These are phyloP conservation scores for Ectemnius continuus DNA, from an alignment of 2,888 invertebrate genomes.

Conservation along the genomic window DNA sequence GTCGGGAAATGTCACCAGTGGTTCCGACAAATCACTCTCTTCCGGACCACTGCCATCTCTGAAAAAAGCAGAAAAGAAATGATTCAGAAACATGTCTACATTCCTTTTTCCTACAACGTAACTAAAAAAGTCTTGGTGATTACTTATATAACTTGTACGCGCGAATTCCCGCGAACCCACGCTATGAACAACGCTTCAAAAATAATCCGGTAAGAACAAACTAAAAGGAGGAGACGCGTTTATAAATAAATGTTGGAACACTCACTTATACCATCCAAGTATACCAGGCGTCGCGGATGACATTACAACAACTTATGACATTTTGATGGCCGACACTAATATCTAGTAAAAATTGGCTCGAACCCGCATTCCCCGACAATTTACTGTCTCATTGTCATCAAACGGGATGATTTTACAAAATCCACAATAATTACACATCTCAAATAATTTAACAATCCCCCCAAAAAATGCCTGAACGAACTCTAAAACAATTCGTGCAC, in stretches of 20 bases:
- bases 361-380: no score
- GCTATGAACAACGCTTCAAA: constrained; percentile 15
- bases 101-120: not conserved
- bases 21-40: constrained; percentile 79
- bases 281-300: no score
- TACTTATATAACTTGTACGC: not conserved
- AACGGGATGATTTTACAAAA: no score
- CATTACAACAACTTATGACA: no score
- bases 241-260: constrained; percentile 43
- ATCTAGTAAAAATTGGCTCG: no score
- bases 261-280: constrained; percentile 10
- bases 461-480: not conserved
- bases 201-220: constrained; percentile 28
- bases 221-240: constrained; percentile 32
- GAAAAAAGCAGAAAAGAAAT: not conserved
- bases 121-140: not conserved
- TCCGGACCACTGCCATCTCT: constrained; percentile 70
- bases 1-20: constrained; percentile 90
- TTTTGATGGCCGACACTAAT: no score
- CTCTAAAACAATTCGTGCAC: not conserved
- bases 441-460: no score
- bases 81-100: not conserved
- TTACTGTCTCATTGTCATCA: no score
- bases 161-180: constrained; percentile 10
- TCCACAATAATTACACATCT: no score